Conservation (phyloP, 2,113 vertebrate genomes). For the Tachysurus fulvidraco region DNA sequence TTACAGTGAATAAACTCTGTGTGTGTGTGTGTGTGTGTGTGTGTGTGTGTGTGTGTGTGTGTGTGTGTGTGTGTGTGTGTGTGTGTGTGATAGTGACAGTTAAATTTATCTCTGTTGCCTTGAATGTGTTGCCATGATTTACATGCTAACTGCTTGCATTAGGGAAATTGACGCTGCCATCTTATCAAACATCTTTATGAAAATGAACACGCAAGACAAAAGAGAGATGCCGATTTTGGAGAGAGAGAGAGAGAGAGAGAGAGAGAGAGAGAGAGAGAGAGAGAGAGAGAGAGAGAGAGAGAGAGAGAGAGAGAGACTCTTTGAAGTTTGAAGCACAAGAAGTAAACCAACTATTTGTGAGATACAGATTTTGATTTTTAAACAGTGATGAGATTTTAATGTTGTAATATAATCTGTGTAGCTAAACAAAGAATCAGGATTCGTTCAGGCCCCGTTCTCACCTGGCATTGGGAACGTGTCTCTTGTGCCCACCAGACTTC, state of each 20-base stretch:
- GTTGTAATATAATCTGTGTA: not conserved
- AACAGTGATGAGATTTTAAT: constrained; percentile 63
- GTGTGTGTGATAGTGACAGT: constrained; percentile 5
- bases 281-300: not conserved
- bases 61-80: constrained; percentile 10
- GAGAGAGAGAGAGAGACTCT: not conserved
- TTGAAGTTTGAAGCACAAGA: constrained; percentile 13
- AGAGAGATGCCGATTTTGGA: not conserved
- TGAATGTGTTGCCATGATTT: constrained; percentile 22
- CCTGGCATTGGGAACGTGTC: not conserved
- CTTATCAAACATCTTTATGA: constrained; percentile 48
- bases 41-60: constrained; percentile 7
- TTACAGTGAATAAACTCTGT: constrained; percentile 5
- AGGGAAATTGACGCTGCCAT: constrained; percentile 7
- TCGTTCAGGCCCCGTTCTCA: not conserved
- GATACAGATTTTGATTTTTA: constrained; percentile 68
- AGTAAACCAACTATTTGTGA: constrained; percentile 60
- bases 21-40: constrained; percentile 4
- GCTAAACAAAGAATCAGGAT: not conserved
- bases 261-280: not conserved
- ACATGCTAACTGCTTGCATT: constrained; percentile 33
- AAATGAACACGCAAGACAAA: constrained; percentile 7
- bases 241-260: not conserved
- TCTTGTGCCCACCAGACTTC: not conserved
- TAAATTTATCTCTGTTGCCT: constrained; percentile 16